Percentiles rank a stretch among this genome's conserved stretches.
Conservation (phyloP, 2,113 vertebrate species). For the Zeus faber region DNA sequence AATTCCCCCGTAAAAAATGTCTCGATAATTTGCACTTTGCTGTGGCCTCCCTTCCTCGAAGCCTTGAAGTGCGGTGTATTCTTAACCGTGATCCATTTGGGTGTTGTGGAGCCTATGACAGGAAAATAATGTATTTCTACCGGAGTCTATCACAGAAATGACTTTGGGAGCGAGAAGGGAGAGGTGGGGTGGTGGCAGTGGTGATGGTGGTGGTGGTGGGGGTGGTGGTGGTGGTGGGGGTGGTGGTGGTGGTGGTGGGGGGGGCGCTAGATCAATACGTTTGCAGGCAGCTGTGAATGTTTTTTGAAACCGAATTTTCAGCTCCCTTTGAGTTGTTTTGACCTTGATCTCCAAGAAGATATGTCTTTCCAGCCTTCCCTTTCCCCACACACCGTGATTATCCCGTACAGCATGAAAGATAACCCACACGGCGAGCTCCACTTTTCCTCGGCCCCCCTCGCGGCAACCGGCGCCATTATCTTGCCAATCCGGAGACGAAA, state of each 20-base stretch:
- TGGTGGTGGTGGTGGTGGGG: constrained; percentile 23
- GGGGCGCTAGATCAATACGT: constrained; percentile 69
- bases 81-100: constrained; percentile 67
- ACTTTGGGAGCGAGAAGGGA: constrained; percentile 51
- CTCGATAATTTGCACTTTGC: too few species aligned
- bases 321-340: constrained; percentile 74
- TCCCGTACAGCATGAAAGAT: not conserved
- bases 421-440: not conserved
- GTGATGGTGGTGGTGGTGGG: too few species aligned
- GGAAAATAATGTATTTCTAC: constrained; percentile 72
- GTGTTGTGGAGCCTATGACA: constrained; percentile 66
- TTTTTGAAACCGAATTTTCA: constrained; percentile 70
- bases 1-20: too few species aligned
- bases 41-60: too few species aligned
- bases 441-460: not conserved
- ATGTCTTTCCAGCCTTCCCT: constrained; percentile 39
- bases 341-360: constrained; percentile 74
- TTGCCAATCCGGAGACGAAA: constrained; percentile 61
- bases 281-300: constrained; percentile 67
- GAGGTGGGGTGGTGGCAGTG: too few species aligned
- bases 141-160: constrained; percentile 65
- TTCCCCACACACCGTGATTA: not conserved
- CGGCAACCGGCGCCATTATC: constrained; percentile 54
- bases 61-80: constrained; percentile 53
- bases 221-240: not conserved